These are phyloP conservation scores for Thalpophila matura DNA, from an alignment of 2,888 invertebrate genomes.

Conservation along the genomic window DNA sequence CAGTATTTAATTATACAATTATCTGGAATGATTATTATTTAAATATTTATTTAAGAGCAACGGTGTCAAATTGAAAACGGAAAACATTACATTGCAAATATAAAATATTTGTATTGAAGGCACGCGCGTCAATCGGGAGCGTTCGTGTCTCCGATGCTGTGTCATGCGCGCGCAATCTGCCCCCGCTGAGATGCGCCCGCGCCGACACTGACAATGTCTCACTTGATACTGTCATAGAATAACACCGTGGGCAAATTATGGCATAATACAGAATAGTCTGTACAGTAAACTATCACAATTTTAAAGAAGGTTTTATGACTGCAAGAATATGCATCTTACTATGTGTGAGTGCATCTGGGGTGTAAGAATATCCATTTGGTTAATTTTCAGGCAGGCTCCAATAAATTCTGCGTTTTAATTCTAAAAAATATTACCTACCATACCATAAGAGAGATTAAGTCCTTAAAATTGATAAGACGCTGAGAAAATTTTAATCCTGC, in stretches of 20 bases:
- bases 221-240: slow-evolving; percentile 70
- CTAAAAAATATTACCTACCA: too few species aligned
- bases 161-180: slow-evolving; percentile 88
- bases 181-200: slow-evolving; percentile 79
- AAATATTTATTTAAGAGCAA: background rate
- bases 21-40: too few species aligned
- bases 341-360: too few species aligned
- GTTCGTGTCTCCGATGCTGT: slow-evolving; percentile 73
- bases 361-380: too few species aligned
- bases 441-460: too few species aligned
- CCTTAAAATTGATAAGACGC: too few species aligned
- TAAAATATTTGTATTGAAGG: slow-evolving; percentile 34
- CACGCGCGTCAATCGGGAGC: slow-evolving; percentile 53
- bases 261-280: background rate
- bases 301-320: too few species aligned
- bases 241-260: slow-evolving; percentile 30
- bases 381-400: too few species aligned
- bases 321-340: too few species aligned
- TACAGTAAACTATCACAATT: background rate
- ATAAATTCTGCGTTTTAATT: too few species aligned
- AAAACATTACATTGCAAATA: slow-evolving; percentile 41
- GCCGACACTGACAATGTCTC: slow-evolving; percentile 74
- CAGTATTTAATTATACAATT: too few species aligned
- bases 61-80: slow-evolving; percentile 18
- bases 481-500: too few species aligned